Conservation (phyloP, 53 echinoderm and acorn worm genomes). For the Crossaster papposus region DNA sequence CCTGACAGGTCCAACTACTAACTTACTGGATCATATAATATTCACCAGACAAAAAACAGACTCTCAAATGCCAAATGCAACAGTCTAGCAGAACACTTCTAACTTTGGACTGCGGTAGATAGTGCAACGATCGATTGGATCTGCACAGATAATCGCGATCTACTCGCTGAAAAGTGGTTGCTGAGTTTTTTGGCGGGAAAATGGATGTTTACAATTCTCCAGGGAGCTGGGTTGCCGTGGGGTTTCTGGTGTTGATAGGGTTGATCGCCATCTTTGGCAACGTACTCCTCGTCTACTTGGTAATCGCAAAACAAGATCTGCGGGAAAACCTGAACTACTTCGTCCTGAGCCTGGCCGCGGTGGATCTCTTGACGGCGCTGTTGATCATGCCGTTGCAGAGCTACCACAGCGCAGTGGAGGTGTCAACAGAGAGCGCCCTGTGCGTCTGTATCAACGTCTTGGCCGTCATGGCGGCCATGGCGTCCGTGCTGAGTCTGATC, state of each 20-base stretch:
- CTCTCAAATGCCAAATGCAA: neutral
- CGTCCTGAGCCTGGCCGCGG: slow-evolving; percentile 55
- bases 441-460: slow-evolving; percentile 46
- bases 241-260: slow-evolving; percentile 31
- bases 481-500: slow-evolving; percentile 41
- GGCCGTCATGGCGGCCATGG: slow-evolving; percentile 20
- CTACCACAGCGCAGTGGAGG: slow-evolving; percentile 58
- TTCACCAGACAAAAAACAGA: neutral
- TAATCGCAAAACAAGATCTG: slow-evolving; percentile 35
- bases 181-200: neutral
- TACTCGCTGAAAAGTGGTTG: neutral
- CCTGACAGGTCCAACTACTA: neutral
- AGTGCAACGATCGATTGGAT: neutral
- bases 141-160: too few species aligned
- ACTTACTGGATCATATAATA: neutral
- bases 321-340: slow-evolving; percentile 56
- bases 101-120: neutral
- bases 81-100: neutral
- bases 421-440: slow-evolving; percentile 32
- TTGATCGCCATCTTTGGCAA: slow-evolving; percentile 52
- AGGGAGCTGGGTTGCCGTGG: slow-evolving; percentile 36
- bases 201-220: slow-evolving; percentile 6
- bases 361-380: slow-evolving; percentile 53
- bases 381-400: slow-evolving; percentile 57
- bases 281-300: slow-evolving; percentile 36